phyloP scores from a whole-genome alignment of 1,140 invertebrate genomes.

The Brachionus manjavacas region DNA sequence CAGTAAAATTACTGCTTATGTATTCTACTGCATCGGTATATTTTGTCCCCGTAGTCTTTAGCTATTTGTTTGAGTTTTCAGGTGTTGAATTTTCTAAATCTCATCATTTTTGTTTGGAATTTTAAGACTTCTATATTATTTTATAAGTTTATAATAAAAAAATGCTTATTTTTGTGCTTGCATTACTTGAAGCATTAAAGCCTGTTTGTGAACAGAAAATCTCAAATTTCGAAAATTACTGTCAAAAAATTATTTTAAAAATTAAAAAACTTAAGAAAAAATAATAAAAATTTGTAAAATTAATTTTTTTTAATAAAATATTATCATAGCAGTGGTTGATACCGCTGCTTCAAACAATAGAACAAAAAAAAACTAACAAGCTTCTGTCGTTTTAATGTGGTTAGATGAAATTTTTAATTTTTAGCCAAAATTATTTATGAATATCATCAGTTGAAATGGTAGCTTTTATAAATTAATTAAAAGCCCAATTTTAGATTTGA shows the following conservation, averaged over 20 bases:
- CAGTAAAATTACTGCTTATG: background rate
- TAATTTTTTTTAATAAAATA: background rate
- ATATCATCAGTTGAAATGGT: background rate
- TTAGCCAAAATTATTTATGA: background rate
- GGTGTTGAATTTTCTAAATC: background rate
- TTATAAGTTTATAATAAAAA: background rate
- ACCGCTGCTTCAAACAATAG: background rate
- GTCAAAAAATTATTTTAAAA: background rate
- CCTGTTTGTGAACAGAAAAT: background rate
- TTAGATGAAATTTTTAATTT: background rate
- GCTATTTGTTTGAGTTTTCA: background rate
- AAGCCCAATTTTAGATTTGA: background rate
- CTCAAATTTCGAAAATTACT: background rate
- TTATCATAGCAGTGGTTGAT: background rate
- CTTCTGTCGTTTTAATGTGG: background rate
- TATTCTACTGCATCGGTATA: background rate
- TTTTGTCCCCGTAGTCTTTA: background rate
- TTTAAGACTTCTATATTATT: background rate
- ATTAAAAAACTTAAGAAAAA: background rate
- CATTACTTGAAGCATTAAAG: background rate
- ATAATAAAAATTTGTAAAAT: background rate
- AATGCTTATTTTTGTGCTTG: background rate
- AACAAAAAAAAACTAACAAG: background rate
- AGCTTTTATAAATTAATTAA: background rate
- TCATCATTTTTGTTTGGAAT: background rate